phyloP scores from a whole-genome alignment of 2,888 invertebrate species.

The Drosophila lacicola region DNA sequence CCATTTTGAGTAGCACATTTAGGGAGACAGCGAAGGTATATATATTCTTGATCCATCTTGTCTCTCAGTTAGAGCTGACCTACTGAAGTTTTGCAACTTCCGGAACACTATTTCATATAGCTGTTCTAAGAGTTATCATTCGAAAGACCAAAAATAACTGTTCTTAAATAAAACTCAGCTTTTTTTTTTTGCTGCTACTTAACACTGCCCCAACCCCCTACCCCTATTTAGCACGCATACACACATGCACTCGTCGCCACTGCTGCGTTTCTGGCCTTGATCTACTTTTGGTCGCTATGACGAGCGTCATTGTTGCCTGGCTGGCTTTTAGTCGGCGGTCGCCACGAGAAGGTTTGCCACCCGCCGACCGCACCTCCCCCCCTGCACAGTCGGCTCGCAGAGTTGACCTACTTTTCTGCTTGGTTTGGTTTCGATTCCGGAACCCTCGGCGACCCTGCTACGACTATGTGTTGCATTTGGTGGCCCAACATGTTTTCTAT shows the following conservation, averaged over 20 bases:
- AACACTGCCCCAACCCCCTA: neutral
- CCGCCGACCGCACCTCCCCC: neutral
- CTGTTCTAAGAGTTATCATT: too few species aligned
- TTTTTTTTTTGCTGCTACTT: neutral
- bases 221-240: constrained; percentile 5
- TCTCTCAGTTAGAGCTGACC: too few species aligned
- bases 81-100: too few species aligned
- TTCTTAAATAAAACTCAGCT: neutral
- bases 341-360: constrained; percentile 24
- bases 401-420: constrained; percentile 72
- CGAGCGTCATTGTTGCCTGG: constrained; percentile 72
- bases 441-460: constrained; percentile 41
- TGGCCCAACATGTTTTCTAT: constrained; percentile 51
- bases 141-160: too few species aligned
- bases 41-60: too few species aligned
- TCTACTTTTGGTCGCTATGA: constrained; percentile 68
- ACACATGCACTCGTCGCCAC: constrained; percentile 45
- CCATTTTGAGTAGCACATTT: too few species aligned
- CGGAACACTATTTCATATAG: too few species aligned
- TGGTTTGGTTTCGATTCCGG: constrained; percentile 54
- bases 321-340: constrained; percentile 22
- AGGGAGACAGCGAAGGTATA: too few species aligned
- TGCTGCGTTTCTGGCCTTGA: constrained; percentile 72
- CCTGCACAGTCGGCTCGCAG: constrained; percentile 47
- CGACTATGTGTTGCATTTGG: constrained; percentile 57